A percentile compares a stretch with the other conserved stretches of the same genome.
These are phyloP conservation scores for Himalopsyche phryganea DNA, from an alignment of 1,140 invertebrate genomes.

Conservation along the genomic window DNA sequence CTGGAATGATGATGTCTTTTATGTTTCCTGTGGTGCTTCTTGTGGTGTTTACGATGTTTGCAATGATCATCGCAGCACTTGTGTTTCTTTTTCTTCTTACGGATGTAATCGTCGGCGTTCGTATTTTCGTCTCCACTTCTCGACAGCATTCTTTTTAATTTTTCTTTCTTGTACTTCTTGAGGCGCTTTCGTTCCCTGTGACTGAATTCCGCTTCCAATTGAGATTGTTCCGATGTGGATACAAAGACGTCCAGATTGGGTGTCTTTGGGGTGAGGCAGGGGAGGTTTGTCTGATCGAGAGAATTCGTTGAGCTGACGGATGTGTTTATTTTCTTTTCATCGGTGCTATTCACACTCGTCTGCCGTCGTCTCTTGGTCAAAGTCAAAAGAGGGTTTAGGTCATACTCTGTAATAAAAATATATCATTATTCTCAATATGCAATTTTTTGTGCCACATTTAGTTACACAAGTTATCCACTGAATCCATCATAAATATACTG, in stretches of 20 bases:
- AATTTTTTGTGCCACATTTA: no score
- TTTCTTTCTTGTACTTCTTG: slow-evolving; percentile 69
- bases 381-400: slow-evolving; percentile 73
- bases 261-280: slow-evolving; percentile 21
- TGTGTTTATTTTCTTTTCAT: slow-evolving; percentile 49
- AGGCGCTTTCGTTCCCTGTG: slow-evolving; percentile 65
- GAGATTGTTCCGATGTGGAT: slow-evolving; percentile 32
- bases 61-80: slow-evolving; percentile 67
- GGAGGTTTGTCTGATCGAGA: slow-evolving; percentile 16
- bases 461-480: no score
- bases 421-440: no score
- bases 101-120: slow-evolving; percentile 48
- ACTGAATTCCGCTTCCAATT: slow-evolving; percentile 38
- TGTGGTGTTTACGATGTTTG: slow-evolving; percentile 68
- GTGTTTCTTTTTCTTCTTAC: slow-evolving; percentile 68
- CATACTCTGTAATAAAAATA: slow-evolving; percentile 65
- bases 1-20: slow-evolving; percentile 75
- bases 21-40: slow-evolving; percentile 71
- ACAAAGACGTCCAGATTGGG: slow-evolving; percentile 13
- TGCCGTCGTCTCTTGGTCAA: slow-evolving; percentile 71
- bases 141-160: slow-evolving; percentile 53
- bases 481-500: no score
- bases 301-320: slow-evolving; percentile 29
- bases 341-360: slow-evolving; percentile 56
- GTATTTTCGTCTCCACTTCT: slow-evolving; percentile 44